Percentiles rank a stretch among this genome's conserved stretches.
phyloP scores from a whole-genome alignment of 64 coral and sea anemone species.

The Acropora yongei region DNA sequence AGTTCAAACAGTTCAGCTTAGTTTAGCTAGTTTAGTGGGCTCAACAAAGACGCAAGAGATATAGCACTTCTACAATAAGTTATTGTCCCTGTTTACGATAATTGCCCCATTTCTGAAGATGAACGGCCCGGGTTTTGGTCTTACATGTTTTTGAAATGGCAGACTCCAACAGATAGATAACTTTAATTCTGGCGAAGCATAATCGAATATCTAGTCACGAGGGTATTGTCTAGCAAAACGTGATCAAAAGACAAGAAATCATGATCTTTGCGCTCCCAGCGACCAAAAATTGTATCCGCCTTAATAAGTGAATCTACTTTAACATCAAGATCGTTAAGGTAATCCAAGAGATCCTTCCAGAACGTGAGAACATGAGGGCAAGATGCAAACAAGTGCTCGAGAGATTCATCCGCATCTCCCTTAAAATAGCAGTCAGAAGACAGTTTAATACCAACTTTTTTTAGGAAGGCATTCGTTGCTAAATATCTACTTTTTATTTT shows the following conservation, averaged over 20 bases:
- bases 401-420: background rate
- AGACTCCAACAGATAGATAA: no score
- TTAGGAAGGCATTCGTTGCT: background rate
- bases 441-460: background rate
- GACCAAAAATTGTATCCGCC: background rate
- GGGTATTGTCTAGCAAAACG: background rate
- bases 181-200: no score
- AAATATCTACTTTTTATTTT: background rate
- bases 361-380: background rate
- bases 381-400: background rate
- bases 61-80: no score
- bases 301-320: background rate
- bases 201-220: background rate
- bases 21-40: no score
- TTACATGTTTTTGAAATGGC: no score
- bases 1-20: no score
- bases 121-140: no score
- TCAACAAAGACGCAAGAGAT: no score
- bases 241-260: background rate
- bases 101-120: no score
- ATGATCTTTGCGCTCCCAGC: background rate
- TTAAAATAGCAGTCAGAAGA: background rate
- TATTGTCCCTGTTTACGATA: no score
- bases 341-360: background rate
- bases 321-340: background rate